Base-by-base conservation (phyloP, 2,888 invertebrate genomes). In the Agrypnus murinus region DNA sequence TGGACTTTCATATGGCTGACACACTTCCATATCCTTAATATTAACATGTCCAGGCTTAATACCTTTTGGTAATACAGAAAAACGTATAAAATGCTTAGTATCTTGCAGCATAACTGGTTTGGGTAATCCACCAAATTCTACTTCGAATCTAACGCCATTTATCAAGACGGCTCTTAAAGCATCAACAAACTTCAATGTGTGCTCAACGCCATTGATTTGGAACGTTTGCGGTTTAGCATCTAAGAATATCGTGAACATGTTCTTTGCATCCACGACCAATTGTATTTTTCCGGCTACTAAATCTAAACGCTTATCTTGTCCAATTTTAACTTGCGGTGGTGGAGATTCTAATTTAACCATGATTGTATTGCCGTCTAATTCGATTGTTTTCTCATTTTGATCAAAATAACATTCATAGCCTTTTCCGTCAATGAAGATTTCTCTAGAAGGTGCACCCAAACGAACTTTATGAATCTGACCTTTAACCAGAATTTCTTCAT, bases 401-500 rank as follows among this genome's bases (percentile, higher is more conserved):
- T 95, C 96, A 83, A 99, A 99, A 84, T 93, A 95, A 78, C 96
- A 95, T 83, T 97, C 97, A 84, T 93, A 97, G 88, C 95, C 94
- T 71, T 92, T 89, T 7, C 93, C 93, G 82, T 99, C 95, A 55
- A 99, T 92, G 79, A 92, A 95, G 36, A 99, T 86, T 81, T 98
- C 98, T 63, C 97, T 89, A 0, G 97, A 96, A 0, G 97, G 97
- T 9, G 95, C 95, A 12, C 98, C 98, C 76, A 98, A 92, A 77
- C 93, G 91, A 38, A 98, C 92, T 72, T 92, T 90, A 82, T 94
- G 93, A 3, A 90, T 86, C 81, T 90, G 89, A 2, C 93, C 93
- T 77, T 93, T 93, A 25, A 95, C 89, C 62, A 90, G 89, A 8
- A 95, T 90, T 74, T 92, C 91, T 77, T 91, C 91, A 81, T 93